These are phyloP conservation scores for Saccopteryx leptura DNA, from an alignment of 2,113 vertebrate species.

Conservation along the genomic window DNA sequence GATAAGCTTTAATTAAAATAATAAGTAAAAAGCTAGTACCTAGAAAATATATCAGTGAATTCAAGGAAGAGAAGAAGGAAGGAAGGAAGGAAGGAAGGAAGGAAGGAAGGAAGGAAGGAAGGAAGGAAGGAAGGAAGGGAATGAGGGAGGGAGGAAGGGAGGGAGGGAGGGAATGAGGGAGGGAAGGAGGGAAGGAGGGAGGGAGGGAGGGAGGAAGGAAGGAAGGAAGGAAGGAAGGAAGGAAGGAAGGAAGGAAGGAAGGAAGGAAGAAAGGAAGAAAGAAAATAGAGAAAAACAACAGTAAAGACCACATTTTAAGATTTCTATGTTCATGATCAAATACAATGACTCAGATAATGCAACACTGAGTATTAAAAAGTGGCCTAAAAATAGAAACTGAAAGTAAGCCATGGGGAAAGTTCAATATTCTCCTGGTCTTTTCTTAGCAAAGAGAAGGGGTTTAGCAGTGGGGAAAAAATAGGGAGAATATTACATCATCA, in stretches of 20 bases:
- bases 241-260: not conserved
- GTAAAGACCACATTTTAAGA: not conserved
- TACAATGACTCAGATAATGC: not conserved
- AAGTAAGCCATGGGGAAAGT: not conserved
- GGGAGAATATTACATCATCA: not conserved
- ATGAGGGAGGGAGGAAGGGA: not conserved
- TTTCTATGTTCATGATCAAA: not conserved
- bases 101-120: not conserved
- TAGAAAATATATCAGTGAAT: not conserved
- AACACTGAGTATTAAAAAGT: not conserved
- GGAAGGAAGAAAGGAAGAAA: not conserved
- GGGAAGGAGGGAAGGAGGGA: not conserved
- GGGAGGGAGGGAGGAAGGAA: not conserved
- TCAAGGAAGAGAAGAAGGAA: not conserved
- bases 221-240: not conserved
- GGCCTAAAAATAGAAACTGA: not conserved
- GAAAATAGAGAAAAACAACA: not conserved
- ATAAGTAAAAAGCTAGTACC: conserved; percentile 16
- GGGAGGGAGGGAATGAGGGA: not conserved
- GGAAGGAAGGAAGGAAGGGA: not conserved
- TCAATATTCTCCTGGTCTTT: not conserved
- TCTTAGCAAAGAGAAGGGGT: not conserved
- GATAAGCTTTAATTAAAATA: conserved; percentile 61
- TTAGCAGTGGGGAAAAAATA: not conserved
- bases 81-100: not conserved